Evolutionary conservation across 2,797 vertebrate species (phyloP), one percentile per base, ranked within the genome.

Genomic region (Poecilia gillii): DNA sequence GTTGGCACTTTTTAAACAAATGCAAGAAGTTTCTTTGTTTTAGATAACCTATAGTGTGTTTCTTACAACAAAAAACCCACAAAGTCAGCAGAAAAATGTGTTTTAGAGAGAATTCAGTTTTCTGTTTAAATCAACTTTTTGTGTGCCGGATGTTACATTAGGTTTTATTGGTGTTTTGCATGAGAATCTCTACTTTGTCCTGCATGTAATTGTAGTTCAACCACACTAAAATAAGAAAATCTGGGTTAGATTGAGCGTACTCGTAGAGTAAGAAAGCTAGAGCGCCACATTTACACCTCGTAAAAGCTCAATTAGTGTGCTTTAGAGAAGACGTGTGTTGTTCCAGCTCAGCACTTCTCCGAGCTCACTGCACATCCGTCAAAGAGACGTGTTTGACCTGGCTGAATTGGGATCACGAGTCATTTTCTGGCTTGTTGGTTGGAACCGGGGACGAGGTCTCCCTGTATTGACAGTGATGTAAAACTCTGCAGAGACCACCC

Each of bases 401-500:
- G 72, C 81, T 84, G 46, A 90, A 85, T 55, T 72, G 73, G 79
- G 75, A 92, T 78, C 83, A 78, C 84, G 25, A 80, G 76, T 80
- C 28, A 80, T 87, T 88, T 87, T 79, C 80, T 66, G n/a, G 77
- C 73, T 84, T 81, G 73, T 39, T 83, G 68, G 23, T 70, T 39
- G 6, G 66, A 28, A 82, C 77, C 75, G 14, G 4, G 41, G 8
- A 45, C 23, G 7, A 36, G 51, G 41, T 85, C 89, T 74, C 72
- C 74, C 84, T 90, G 74, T 81, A 74, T 28, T 80, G 87, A 91
- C 86, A 85, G 76, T 84, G 73, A 62, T 83, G 83, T 85, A 85
- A 80, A 82, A 41, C 14, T 36, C 83, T 84, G 81, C 87, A 88
- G 79, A 82, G 80, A 78, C 87, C 85, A 85, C 86, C 87, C 82